These are phyloP conservation scores for Lytechinus variegatus DNA, from an alignment of 35 echinoderm and acorn worm species.

Conservation along the genomic window DNA sequence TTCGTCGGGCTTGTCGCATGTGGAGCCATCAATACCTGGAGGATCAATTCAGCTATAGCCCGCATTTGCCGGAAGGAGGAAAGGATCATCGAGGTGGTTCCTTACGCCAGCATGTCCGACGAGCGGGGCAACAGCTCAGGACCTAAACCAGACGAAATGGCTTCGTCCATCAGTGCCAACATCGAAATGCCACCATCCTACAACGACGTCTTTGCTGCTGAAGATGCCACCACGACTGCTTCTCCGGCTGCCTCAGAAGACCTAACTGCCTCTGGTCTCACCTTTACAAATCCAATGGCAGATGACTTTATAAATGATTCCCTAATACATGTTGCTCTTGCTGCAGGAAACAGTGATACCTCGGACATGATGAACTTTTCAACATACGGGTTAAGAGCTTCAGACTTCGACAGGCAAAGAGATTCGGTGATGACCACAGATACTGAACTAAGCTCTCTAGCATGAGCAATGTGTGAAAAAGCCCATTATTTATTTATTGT, in stretches of 20 bases:
- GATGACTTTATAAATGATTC: not conserved
- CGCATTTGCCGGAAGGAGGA: slow-evolving; percentile 38
- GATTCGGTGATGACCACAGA: not conserved
- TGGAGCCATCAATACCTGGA: slow-evolving; percentile 47
- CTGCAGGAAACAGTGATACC: not conserved
- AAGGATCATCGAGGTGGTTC: slow-evolving; percentile 34
- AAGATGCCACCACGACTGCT: not conserved
- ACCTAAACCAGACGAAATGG: slow-evolving; percentile 42
- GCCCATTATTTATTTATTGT: not conserved
- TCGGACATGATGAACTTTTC: not conserved
- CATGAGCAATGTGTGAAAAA: not conserved
- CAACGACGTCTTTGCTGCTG: slow-evolving; percentile 27
- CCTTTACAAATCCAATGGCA: slow-evolving; percentile 3
- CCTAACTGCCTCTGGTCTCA: not conserved
- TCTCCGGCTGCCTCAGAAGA: not conserved
- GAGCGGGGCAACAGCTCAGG: not conserved
- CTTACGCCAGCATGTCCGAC: slow-evolving; percentile 17
- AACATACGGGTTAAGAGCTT: not conserved
- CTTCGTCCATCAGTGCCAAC: slow-evolving; percentile 16
- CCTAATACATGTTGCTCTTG: not conserved
- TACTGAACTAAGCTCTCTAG: not conserved
- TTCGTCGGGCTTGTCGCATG: slow-evolving; percentile 48
- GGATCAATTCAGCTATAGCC: slow-evolving; percentile 23
- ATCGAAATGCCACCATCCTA: slow-evolving; percentile 45
- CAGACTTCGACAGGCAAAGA: not conserved